A percentile compares a stretch with the other conserved stretches of the same genome.
Conservation (phyloP, 2,797 vertebrate genomes). For the Selene dorsalis region DNA sequence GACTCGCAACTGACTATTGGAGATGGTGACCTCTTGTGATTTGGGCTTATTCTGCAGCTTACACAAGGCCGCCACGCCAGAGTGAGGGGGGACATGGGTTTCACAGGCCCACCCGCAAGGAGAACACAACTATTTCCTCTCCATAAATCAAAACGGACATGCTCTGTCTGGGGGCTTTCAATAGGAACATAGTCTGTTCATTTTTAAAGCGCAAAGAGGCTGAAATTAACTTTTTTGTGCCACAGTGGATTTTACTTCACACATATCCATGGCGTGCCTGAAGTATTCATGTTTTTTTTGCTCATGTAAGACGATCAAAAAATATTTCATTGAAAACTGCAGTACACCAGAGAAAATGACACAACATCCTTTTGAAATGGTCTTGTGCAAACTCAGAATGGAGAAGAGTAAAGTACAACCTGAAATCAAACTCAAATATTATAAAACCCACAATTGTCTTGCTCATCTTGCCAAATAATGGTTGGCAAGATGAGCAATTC, state of each 20-base stretch:
- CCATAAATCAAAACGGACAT: constrained; percentile 80
- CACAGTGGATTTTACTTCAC: constrained; percentile 2
- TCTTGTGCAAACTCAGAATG: neutral
- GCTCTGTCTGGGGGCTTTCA: constrained; percentile 74
- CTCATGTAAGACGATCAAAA: neutral
- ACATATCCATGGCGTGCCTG: neutral
- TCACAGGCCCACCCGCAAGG: constrained; percentile 76
- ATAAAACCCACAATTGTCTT: too few relatives aligned
- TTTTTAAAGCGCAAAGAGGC: constrained; percentile 61
- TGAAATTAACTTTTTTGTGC: constrained; percentile 47
- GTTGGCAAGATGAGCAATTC: too few relatives aligned
- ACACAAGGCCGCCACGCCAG: constrained; percentile 66
- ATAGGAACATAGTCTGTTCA: constrained; percentile 58
- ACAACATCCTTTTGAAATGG: neutral
- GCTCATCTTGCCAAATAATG: too few relatives aligned
- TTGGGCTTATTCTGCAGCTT: constrained; percentile 71
- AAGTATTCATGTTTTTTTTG: neutral
- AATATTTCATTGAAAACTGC: too few relatives aligned
- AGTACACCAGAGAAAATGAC: too few relatives aligned
- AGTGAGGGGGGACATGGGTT: constrained; percentile 58
- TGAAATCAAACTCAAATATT: neutral
- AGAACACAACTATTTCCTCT: constrained; percentile 80
- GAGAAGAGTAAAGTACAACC: neutral
- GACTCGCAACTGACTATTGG: constrained; percentile 60
- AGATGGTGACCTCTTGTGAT: constrained; percentile 75